Conservation (phyloP, 2,888 invertebrate species). For the Drepanosiphum platanoidis region DNA sequence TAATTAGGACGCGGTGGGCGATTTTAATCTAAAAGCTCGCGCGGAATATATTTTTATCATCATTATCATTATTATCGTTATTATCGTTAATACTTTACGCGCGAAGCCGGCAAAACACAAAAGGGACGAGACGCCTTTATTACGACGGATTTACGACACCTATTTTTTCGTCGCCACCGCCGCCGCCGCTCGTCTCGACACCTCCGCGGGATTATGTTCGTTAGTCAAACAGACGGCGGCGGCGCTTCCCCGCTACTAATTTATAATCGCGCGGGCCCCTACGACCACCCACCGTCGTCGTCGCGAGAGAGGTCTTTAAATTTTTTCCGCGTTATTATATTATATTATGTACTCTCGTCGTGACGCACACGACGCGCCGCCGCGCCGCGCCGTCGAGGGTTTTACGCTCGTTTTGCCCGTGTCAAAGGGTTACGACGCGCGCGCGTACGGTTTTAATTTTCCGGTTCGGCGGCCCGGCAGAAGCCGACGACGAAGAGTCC, state of each 20-base stretch:
- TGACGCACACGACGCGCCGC: not conserved
- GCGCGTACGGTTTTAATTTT: slow-evolving; percentile 50
- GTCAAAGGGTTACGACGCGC: slow-evolving; percentile 38
- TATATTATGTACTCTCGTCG: no score
- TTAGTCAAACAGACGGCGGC: slow-evolving; percentile 50
- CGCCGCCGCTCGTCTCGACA: slow-evolving; percentile 19
- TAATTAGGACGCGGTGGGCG: slow-evolving; percentile 56
- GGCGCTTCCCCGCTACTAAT: slow-evolving; percentile 13
- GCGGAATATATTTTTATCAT: slow-evolving; percentile 55
- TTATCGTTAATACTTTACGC: slow-evolving; percentile 45
- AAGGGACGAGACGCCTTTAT: slow-evolving; percentile 38
- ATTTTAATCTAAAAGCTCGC: slow-evolving; percentile 61
- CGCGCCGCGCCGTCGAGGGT: slow-evolving; percentile 17
- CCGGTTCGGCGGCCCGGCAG: slow-evolving; percentile 41
- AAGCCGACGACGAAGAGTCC: not conserved
- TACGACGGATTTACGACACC: slow-evolving; percentile 61
- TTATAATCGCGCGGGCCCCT: slow-evolving; percentile 46
- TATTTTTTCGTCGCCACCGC: slow-evolving; percentile 19
- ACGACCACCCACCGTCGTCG: slow-evolving; percentile 21
- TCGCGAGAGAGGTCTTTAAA: slow-evolving; percentile 39
- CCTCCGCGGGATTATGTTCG: slow-evolving; percentile 59
- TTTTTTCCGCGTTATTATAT: slow-evolving; percentile 3
- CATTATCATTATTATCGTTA: slow-evolving; percentile 44
- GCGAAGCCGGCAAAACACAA: slow-evolving; percentile 32
- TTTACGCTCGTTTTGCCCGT: slow-evolving; percentile 31